Conservation (phyloP, 2,113 vertebrate species). For the Gyps fulvus region DNA sequence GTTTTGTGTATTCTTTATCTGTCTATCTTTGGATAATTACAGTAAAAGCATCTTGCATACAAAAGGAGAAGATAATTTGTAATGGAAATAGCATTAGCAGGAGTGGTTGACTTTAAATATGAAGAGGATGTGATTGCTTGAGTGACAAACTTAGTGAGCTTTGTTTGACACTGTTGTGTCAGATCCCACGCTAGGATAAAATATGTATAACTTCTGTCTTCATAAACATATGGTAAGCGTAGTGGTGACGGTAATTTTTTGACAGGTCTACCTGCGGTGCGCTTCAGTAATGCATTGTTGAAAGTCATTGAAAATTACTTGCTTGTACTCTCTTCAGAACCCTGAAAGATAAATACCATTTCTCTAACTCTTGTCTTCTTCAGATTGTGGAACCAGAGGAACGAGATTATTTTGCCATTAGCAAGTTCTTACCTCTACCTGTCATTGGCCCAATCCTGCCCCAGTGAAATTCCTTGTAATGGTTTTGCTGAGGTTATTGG, state of each 20-base stretch:
- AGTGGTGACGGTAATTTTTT: not conserved
- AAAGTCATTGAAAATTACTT: not conserved
- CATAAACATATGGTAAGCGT: not conserved
- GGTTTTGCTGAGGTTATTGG: not conserved
- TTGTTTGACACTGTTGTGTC: not conserved
- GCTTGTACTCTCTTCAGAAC: not conserved
- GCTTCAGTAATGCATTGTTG: not conserved
- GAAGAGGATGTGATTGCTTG: not conserved
- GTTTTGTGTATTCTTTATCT: not conserved
- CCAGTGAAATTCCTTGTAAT: accelerated
- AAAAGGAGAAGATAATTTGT: not conserved
- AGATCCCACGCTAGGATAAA: not conserved
- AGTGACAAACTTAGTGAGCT: not conserved
- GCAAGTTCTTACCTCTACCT: not conserved
- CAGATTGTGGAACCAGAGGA: not conserved
- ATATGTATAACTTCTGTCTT: not conserved
- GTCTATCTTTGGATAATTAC: not conserved
- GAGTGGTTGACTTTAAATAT: not conserved
- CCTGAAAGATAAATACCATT: not conserved
- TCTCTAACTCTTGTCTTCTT: not conserved
- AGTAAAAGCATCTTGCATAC: not conserved
- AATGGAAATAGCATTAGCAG: not conserved
- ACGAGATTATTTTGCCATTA: not conserved
- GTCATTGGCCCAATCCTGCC: not conserved
- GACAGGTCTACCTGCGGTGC: not conserved